Percentiles rank a stretch among this genome's conserved stretches.
These are phyloP conservation scores for Augochlora pura DNA, from an alignment of 1,140 invertebrate species.

Conservation along the genomic window DNA sequence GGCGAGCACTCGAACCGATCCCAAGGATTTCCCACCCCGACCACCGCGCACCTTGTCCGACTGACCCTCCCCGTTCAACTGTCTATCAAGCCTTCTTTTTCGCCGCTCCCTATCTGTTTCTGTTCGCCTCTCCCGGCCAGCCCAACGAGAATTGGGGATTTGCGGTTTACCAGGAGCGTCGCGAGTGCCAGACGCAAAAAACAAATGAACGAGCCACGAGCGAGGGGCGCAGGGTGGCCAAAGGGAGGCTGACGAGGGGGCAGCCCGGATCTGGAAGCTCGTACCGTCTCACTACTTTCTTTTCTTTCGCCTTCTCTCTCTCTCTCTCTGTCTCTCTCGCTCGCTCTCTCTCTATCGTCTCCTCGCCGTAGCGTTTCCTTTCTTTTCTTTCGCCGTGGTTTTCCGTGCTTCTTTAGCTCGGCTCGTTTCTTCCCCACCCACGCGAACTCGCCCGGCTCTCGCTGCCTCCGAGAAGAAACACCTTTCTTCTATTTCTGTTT, in stretches of 20 bases:
- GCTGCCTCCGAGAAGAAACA: constrained; percentile 29
- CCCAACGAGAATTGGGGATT: constrained; percentile 66
- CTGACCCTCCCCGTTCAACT: not conserved
- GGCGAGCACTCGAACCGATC: constrained; percentile 13
- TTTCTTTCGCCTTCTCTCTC: not conserved
- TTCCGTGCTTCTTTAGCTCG: not conserved
- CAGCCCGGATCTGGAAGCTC: constrained; percentile 45
- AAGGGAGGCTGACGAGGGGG: constrained; percentile 12
- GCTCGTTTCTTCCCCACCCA: not conserved
- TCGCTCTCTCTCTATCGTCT: constrained; percentile 5
- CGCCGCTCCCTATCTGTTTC: not conserved
- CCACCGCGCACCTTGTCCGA: not conserved
- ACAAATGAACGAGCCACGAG: constrained; percentile 60
- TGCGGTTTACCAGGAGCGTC: constrained; percentile 66
- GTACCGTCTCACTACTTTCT: constrained; percentile 33
- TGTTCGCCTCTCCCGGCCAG: constrained; percentile 18
- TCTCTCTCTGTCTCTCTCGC: constrained; percentile 9
- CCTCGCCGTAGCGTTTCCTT: not conserved
- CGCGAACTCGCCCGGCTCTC: constrained; percentile 2
- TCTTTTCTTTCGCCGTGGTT: not conserved
- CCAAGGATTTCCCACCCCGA: constrained; percentile 45
- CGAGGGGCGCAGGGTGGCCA: not conserved
- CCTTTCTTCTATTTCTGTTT: constrained; percentile 45
- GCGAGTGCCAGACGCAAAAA: constrained; percentile 64
- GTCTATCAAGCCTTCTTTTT: constrained; percentile 24